A percentile compares a stretch with the other conserved stretches of the same genome.
Evolutionary conservation across 37 sponge, comb jelly and placozoan species (phyloP).

Genomic region (Oscarella lobularis): DNA sequence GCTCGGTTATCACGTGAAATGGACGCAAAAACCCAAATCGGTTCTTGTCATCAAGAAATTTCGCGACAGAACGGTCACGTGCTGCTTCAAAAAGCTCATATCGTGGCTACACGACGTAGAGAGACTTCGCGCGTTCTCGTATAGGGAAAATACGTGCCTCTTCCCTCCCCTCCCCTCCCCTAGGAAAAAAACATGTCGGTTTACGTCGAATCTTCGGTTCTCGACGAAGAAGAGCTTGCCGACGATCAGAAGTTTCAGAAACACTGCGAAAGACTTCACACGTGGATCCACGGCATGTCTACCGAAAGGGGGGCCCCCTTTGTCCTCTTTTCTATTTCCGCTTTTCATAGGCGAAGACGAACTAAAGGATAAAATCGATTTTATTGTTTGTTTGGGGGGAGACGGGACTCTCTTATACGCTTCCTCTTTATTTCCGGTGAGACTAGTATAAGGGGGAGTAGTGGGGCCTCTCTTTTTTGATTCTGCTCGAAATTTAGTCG

Average conservation of each 20-base stretch:
- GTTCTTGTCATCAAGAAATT: conserved; percentile 80
- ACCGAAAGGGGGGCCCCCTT: too few species aligned
- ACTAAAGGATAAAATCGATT: conserved; percentile 30
- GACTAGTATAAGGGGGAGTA: neutral
- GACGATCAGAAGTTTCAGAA: neutral
- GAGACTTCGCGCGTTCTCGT: neutral
- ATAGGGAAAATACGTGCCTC: too few species aligned
- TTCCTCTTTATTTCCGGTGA: conserved; percentile 73
- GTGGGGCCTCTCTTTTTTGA: neutral
- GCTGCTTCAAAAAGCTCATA: conserved; percentile 60
- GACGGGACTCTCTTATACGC: conserved; percentile 91
- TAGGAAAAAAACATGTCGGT: neutral
- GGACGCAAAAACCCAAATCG: conserved; percentile 35
- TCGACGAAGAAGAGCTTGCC: neutral
- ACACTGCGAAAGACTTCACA: too few species aligned
- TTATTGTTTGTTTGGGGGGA: conserved; percentile 80
- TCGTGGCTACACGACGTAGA: conserved; percentile 65
- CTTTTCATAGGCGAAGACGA: neutral
- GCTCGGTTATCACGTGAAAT: conserved; percentile 63
- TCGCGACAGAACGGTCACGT: conserved; percentile 53
- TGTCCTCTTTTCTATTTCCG: too few species aligned
- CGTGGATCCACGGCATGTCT: conserved; percentile 1
- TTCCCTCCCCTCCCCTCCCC: too few species aligned
- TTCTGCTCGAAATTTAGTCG: conserved; percentile 21
- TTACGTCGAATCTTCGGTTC: neutral